Conservation (phyloP, 1,140 invertebrate genomes). For the Drosophila orena region DNA sequence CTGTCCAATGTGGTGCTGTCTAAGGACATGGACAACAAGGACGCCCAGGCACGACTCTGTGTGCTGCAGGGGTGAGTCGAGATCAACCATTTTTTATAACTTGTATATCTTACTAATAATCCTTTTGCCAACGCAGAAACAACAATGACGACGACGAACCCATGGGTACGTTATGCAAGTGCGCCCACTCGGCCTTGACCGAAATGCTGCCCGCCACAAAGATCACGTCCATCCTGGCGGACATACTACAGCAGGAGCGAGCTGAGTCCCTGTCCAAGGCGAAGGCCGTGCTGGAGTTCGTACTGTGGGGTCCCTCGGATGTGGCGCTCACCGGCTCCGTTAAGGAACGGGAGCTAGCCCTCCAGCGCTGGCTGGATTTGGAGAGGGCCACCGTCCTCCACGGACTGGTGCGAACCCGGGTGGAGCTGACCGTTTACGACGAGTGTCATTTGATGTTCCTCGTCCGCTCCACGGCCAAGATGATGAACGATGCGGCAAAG, state of each 20-base stretch:
- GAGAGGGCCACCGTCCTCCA: constrained; percentile 93
- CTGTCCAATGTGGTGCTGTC: constrained; percentile 86
- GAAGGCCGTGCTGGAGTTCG: constrained; percentile 92
- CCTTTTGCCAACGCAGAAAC: constrained; percentile 36
- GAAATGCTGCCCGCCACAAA: constrained; percentile 88
- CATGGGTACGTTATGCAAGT: constrained; percentile 91
- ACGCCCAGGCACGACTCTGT: constrained; percentile 88
- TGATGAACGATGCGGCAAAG: constrained; percentile 90
- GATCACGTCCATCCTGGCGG: constrained; percentile 88
- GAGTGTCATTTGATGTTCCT: constrained; percentile 93
- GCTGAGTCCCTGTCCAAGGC: constrained; percentile 88
- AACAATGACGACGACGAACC: constrained; percentile 86
- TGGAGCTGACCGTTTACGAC: constrained; percentile 91
- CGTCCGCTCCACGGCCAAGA: constrained; percentile 91
- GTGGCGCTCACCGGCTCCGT: constrained; percentile 88
- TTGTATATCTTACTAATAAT: not conserved
- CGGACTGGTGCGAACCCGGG: constrained; percentile 89
- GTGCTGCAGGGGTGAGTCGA: constrained; percentile 89
- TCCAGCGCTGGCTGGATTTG: constrained; percentile 93
- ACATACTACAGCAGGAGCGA: constrained; percentile 89
- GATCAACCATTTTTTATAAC: too few species aligned
- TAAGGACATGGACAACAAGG: constrained; percentile 86
- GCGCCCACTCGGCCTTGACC: constrained; percentile 89
- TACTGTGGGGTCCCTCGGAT: constrained; percentile 93
- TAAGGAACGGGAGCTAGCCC: constrained; percentile 88